Evolutionary conservation across 2,113 vertebrate species (phyloP), one percentile per base, ranked within the genome.

Genomic region (Lanius ludovicianus): DNA sequence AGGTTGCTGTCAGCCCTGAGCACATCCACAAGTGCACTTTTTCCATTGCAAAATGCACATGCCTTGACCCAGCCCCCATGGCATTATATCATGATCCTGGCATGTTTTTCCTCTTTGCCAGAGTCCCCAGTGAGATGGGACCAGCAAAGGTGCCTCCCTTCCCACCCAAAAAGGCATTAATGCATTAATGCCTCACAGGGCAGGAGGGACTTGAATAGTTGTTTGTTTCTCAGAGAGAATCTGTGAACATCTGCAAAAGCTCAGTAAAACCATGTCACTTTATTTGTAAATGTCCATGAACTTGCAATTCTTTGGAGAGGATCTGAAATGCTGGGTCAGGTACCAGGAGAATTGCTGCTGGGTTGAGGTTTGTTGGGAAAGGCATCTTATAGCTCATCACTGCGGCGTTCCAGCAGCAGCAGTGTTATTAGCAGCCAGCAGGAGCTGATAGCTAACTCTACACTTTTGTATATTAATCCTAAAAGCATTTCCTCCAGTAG

Each of bases 401-500:
- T 7, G 0, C 2, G 1, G 37, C 80, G 12, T 60, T 49, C 37
- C 89, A 87, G 57, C 65, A 90, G 69, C 77, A 86, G 47, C 1
- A 1, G 15, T 37, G 30, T 69, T 63, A 80, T 57, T 47, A 84
- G 33, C 23, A 37, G 41, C 59, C 90, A 93, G 60, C 31, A 46
- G 5, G 55, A 91, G 64, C 75, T 76, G 55, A 88, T 20, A 78
- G 31, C 55, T 74, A 78, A 56, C 75, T 79, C 75, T 41, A 31
- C 74, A 53, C 20, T 94, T 89, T 47, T 0, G 30, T 25, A 33
- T 77, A 69, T 93, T 92, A 79, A 84, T 88, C n/a, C 56, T 93
- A 88, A 80, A 37, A 56, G 37, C 76, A 63, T 78, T 90, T 93
- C 49, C 73, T 83, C 35, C 47, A 56, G 79, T 25, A 93, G 60